Conservation (phyloP, 2,888 invertebrate genomes). For the Aphidoletes aphidimyza region DNA sequence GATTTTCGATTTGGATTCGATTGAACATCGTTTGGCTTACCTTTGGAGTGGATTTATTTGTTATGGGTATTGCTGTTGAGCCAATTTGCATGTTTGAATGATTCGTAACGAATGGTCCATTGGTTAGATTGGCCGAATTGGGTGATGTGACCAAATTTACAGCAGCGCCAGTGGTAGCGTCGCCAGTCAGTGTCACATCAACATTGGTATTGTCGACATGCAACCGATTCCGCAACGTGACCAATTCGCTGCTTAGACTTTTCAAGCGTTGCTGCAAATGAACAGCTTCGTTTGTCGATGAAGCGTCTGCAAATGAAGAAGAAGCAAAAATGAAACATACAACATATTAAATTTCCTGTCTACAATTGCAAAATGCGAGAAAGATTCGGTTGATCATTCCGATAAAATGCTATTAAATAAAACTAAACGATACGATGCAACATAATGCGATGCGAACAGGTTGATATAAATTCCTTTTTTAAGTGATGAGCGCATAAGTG, state of each 20-base stretch:
- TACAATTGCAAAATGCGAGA: slow-evolving; percentile 56
- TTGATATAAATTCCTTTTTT: slow-evolving; percentile 28
- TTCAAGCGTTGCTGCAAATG: slow-evolving; percentile 91
- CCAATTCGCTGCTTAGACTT: slow-evolving; percentile 90
- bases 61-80: slow-evolving; percentile 56
- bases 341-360: slow-evolving; percentile 23
- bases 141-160: slow-evolving; percentile 58
- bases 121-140: background rate
- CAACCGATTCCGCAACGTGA: slow-evolving; percentile 88
- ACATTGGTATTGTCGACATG: slow-evolving; percentile 76
- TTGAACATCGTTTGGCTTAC: slow-evolving; percentile 15
- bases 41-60: slow-evolving; percentile 56
- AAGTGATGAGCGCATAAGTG: background rate
- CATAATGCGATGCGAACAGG: slow-evolving; percentile 6
- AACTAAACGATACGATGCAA: background rate
- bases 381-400: slow-evolving; percentile 14
- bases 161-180: slow-evolving; percentile 61
- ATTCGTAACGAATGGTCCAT: slow-evolving; percentile 53
- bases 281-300: slow-evolving; percentile 93
- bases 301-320: slow-evolving; percentile 76
- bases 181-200: slow-evolving; percentile 61
- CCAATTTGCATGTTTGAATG: slow-evolving; percentile 55
- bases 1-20: background rate
- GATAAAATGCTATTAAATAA: slow-evolving; percentile 3
- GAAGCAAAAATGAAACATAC: slow-evolving; percentile 55